These are phyloP conservation scores for Paradoxurus hermaphroditus DNA, from an alignment of 2,113 vertebrate species.

Conservation along the genomic window DNA sequence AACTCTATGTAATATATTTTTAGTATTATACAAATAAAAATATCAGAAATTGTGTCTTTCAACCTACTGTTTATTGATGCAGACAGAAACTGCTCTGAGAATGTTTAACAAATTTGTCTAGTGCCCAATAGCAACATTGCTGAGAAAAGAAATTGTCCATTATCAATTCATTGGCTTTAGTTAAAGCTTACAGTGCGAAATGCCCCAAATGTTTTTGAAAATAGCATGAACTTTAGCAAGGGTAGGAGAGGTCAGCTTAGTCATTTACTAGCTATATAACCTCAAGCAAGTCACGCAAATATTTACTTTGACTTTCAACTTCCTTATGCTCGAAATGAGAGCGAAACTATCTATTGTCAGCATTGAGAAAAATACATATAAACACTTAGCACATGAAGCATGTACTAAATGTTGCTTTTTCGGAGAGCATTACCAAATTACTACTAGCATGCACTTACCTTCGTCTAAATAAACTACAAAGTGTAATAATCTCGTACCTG, in stretches of 20 bases:
- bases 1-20: not conserved
- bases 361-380: not conserved
- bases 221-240: not conserved
- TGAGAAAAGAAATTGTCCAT: not conserved
- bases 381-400: not conserved
- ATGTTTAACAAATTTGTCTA: not conserved
- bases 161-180: not conserved
- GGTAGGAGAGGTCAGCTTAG: not conserved
- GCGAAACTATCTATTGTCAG: not conserved
- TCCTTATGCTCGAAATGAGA: not conserved
- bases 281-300: not conserved
- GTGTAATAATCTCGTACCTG: not conserved
- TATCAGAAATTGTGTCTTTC: not conserved
- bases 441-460: not conserved
- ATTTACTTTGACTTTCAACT: slow-evolving; percentile 14
- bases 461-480: not conserved
- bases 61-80: not conserved
- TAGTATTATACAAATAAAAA: not conserved
- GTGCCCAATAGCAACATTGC: not conserved
- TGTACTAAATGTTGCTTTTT: not conserved
- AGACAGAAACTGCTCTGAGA: not conserved
- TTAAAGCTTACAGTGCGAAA: not conserved
- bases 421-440: not conserved
- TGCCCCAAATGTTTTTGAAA: not conserved
- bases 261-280: not conserved